Conservation (phyloP, 1,140 invertebrate genomes). For the Scylla paramamosain region DNA sequence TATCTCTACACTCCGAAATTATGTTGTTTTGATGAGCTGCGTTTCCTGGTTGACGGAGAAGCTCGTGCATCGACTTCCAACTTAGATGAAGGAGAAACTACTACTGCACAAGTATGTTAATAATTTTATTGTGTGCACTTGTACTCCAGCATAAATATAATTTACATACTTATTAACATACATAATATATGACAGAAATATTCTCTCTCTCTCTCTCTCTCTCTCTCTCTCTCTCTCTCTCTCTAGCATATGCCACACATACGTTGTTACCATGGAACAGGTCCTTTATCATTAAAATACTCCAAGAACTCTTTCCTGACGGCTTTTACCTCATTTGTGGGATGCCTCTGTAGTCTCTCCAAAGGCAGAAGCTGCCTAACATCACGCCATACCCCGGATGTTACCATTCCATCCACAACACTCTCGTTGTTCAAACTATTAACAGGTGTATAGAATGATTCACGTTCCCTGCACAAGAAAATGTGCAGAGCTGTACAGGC, state of each 20-base stretch:
- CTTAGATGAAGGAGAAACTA: background rate
- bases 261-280: background rate
- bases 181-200: too few relatives aligned
- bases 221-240: too few relatives aligned
- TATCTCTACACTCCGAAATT: background rate
- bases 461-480: background rate
- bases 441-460: background rate
- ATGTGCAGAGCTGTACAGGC: slow-evolving; percentile 31
- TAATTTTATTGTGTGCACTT: too few relatives aligned
- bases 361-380: background rate
- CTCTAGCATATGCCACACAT: background rate
- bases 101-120: background rate
- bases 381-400: background rate
- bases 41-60: background rate
- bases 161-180: too few relatives aligned
- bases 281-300: slow-evolving; percentile 38
- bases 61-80: background rate
- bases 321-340: slow-evolving; percentile 33
- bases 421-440: background rate
- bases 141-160: too few relatives aligned
- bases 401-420: background rate
- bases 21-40: slow-evolving; percentile 37
- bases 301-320: slow-evolving; percentile 34
- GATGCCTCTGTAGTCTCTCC: background rate
- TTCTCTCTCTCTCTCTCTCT: too few relatives aligned